Base-by-base conservation (phyloP, 1,140 invertebrate genomes). In the Ganaspis sp. region DNA sequence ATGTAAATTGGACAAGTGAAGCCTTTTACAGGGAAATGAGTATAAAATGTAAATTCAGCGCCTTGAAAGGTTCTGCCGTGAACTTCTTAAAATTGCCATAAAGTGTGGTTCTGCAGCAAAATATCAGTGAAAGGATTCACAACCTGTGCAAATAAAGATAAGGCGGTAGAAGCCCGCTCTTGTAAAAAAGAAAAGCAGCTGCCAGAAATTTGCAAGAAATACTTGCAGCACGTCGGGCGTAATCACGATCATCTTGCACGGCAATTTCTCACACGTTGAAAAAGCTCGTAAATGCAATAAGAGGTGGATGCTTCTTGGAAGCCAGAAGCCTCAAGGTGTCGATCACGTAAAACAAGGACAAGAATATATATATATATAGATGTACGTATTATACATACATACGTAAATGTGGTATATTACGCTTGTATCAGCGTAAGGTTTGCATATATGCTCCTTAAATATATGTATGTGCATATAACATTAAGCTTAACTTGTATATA, bases 401-500 rank as follows among this genome's bases (percentile, higher is more conserved):
- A 11, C 34, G 37, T 69, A 34, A n/a, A n/a, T n/a, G n/a, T n/a
- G n/a, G n/a, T n/a, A n/a, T n/a, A n/a, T n/a, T n/a, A n/a, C n/a
- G n/a, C n/a, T n/a, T n/a, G n/a, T n/a, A n/a, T n/a, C n/a, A n/a
- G n/a, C n/a, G n/a, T n/a, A n/a, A n/a, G n/a, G n/a, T n/a, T n/a
- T n/a, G n/a, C n/a, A n/a, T n/a, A n/a, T n/a, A n/a, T n/a, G n/a
- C n/a, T n/a, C n/a, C n/a, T n/a, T 34, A 69, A 54, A 72, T 29
- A 53, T 70, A 73, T 40, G 45, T 75, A 17, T 23, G 17, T 75
- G 45, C 34, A 75, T 79, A 70, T 78, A 81, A 76, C 77, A 76
- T 77, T 78, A 76, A 78, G 75, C 26, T 72, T 69, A n/a, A n/a
- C n/a, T n/a, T 75, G 45, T 42, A 75, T 79, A 70, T 78, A 81